Evolutionary conservation across 2,888 invertebrate species (phyloP), one percentile per base, ranked within the genome.

Genomic region (Agrotis segetum): DNA sequence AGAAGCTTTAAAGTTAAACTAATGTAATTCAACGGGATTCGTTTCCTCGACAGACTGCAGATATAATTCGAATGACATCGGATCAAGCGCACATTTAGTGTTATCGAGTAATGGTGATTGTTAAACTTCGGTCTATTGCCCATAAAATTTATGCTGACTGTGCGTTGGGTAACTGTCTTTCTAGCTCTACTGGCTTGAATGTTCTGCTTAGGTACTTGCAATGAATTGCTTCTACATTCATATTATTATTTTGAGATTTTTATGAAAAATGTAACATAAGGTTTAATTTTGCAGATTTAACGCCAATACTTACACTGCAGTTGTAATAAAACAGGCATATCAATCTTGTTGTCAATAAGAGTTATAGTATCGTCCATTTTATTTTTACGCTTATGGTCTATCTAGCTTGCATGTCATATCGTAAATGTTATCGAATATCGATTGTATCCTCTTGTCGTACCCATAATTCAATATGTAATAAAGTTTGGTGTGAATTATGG

Each of bases 121-220:
- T 86, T 78, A 86, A 88, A 86, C 75, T 83, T 84, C 74, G 55
- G 86, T 82, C 81, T 86, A 86, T 83, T 74, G 85, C 80, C 82
- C 82, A 88, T 90, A 87, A 89, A 89, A 87, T 74, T 84, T 50
- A 70, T 80, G 82, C 81, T 86, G 73, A 81, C 74, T 67, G 81
- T 74, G 82, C 84, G 71, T 68, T 80, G 67, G 68, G 78, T 68
- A 77, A 79, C 81, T 85, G 77, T 85, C 80, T 85, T 87, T 85
- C 82, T 79, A 72, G 58, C 66, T 83, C 79, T 70, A 83, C 61
- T 74, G 61, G 2, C 24, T 24, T 24, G 24, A 24, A 24, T 24
- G 24, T 24, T 24, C 72, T 67, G 74, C 44, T 58, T 40, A 24
- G 16, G 9, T 40, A 40, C 11, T 59, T 53, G 44, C n/a, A 75